A percentile compares a stretch with the other conserved stretches of the same genome.
Conservation (phyloP, 2,797 vertebrate genomes). For the Bradypodion pumilum region DNA sequence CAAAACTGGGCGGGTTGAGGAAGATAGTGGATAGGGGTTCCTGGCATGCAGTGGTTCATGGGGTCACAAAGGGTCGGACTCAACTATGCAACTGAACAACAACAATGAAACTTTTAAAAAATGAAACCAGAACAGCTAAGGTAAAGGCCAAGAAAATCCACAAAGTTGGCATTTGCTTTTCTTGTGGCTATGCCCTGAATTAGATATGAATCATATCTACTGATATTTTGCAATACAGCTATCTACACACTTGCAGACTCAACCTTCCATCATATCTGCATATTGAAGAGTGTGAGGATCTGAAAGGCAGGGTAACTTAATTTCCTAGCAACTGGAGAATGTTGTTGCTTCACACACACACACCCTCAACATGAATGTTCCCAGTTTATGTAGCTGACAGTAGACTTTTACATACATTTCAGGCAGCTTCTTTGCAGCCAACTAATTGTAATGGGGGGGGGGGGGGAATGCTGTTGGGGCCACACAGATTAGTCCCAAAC, state of each 20-base stretch:
- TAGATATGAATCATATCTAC: not conserved
- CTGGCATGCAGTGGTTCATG: no score
- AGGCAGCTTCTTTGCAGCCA: conserved; percentile 68
- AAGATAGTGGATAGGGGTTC: no score
- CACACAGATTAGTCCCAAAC: conserved; percentile 38
- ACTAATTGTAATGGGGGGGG: conserved; percentile 56
- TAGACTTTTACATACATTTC: conserved; percentile 69
- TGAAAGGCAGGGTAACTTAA: conserved; percentile 69
- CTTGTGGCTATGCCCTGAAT: not conserved
- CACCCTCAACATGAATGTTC: conserved; percentile 73
- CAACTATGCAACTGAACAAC: no score
- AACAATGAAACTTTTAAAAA: not conserved
- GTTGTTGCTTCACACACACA: conserved; percentile 68
- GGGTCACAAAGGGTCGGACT: no score
- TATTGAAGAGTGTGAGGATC: conserved; percentile 64
- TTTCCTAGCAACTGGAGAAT: conserved; percentile 76
- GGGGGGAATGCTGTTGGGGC: conserved; percentile 48
- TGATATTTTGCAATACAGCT: not conserved
- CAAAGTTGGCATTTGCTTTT: not conserved
- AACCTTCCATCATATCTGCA: conserved; percentile 66
- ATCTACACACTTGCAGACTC: conserved; percentile 52
- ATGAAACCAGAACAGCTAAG: not conserved
- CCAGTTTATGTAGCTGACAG: conserved; percentile 74
- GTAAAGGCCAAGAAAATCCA: not conserved
- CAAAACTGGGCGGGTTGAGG: no score